Base-by-base conservation (phyloP, 2,113 vertebrate genomes). In the Pogona vitticeps region DNA sequence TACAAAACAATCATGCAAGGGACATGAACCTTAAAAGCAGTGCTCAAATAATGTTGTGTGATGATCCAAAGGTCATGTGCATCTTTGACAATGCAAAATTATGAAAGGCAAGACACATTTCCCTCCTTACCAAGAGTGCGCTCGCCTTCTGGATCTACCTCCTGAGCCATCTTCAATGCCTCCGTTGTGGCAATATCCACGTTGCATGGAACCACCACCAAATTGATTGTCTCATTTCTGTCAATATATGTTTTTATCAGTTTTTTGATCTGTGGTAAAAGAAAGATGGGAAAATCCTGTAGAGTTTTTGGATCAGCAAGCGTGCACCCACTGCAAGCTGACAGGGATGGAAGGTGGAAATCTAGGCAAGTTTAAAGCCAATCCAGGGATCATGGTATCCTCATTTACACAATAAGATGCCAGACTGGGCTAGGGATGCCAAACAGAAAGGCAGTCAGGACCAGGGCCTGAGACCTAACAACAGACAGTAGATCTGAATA, bases 101-200 rank as follows among this genome's bases (percentile, higher is more conserved):
- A n/a, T n/a, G n/a, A 71, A 71, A 23, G n/a, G 0, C 18, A 38
- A 33, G n/a, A 15, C 2, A 6, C 17, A 38, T 9, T 12, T 8
- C 31, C n/a, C 94, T 33, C 36, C 95, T 94, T 83, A 98, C 98
- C 98, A 85, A 99, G 88, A 82, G 98, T 99, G 76, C 98, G 97
- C 84, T 98, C 97, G 78, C 98, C 98, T 0, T 88, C 89, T 15
- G 97, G 97, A 86, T 99, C 98, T 93, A 97, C 98, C 56, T 96
- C 94, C 86, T 97, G 97, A 5, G 98, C 98, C 98, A 99, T 98
- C 95, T 96, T 96, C 94, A 99, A 87, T 0, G 98, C 98, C 94
- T 99, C 98, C 0, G 98, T 98, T 91, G 98, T 99, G 28, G 97
- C 97, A 1, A 99, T 98, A 95, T 99, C 98, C 94, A 98, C 97